Evolutionary conservation across 2,113 vertebrate genomes (phyloP).

Genomic region (Forbesichthys agassizii): DNA sequence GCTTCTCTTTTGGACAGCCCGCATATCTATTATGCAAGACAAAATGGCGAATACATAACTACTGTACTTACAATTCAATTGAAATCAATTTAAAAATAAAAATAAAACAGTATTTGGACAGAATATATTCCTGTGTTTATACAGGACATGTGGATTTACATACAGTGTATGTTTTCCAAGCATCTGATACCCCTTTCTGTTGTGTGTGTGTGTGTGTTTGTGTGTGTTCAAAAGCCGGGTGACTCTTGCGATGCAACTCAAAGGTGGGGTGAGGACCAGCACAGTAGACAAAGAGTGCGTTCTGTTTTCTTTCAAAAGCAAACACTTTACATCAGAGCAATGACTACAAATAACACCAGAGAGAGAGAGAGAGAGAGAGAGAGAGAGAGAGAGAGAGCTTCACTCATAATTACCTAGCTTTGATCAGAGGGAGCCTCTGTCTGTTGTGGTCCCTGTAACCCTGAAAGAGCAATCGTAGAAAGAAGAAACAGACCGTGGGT

Average conservation of each 20-base stretch:
- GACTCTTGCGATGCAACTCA: conserved; percentile 40
- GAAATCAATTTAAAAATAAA: background rate
- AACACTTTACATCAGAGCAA: conserved; percentile 77
- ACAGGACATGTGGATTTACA: background rate
- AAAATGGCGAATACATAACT: background rate
- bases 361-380: conserved; percentile 5
- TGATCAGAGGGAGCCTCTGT: conserved; percentile 67
- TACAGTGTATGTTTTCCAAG: background rate
- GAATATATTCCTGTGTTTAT: background rate
- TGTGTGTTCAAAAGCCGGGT: conserved; percentile 11
- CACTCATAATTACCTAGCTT: conserved; percentile 68
- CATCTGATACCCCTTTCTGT: conserved; percentile 11
- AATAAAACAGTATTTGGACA: background rate
- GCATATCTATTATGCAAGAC: no score
- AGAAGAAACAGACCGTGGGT: conserved; percentile 44
- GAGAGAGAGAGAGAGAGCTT: background rate
- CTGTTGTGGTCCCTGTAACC: conserved; percentile 46
- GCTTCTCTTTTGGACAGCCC: background rate
- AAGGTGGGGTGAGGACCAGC: conserved; percentile 50
- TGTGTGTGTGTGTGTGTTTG: conserved; percentile 1
- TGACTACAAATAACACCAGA: conserved; percentile 68
- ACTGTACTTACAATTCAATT: background rate
- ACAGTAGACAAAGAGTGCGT: conserved; percentile 63
- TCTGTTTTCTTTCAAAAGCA: conserved; percentile 67
- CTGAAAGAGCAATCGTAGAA: conserved; percentile 62